Evolutionary conservation across 1,140 invertebrate species (phyloP).

Genomic region (Brachionus plicatilis): DNA sequence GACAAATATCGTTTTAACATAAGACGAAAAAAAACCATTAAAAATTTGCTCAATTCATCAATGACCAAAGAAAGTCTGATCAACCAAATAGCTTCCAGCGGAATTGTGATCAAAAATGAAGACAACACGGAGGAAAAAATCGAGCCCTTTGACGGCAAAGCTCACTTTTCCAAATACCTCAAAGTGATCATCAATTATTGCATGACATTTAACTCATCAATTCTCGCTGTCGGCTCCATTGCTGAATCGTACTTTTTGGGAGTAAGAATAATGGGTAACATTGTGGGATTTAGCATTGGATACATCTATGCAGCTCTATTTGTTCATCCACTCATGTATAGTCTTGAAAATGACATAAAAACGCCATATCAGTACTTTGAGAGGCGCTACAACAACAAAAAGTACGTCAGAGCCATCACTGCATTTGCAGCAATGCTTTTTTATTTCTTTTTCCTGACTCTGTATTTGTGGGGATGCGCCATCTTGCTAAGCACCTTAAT

Average conservation of each 20-base stretch:
- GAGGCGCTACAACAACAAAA: background rate
- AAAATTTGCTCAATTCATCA: background rate
- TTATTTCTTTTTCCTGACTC: conserved; percentile 4
- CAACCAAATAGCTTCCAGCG: background rate
- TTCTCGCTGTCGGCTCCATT: background rate
- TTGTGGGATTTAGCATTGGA: background rate
- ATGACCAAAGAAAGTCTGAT: background rate
- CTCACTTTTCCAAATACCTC: background rate
- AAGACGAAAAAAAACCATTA: background rate
- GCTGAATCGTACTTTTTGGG: background rate
- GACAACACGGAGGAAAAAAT: background rate
- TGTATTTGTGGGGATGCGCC: conserved; percentile 27
- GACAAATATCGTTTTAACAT: background rate
- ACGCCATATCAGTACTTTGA: conserved; percentile 28
- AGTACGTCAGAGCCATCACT: conserved; percentile 5
- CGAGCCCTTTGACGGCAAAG: background rate
- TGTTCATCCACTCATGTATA: background rate
- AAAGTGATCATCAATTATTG: background rate
- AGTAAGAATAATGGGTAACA: background rate
- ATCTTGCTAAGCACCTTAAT: background rate
- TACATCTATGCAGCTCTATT: conserved; percentile 9
- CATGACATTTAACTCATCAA: background rate
- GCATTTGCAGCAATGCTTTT: background rate
- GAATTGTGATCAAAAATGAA: background rate
- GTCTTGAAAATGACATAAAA: background rate